Evolutionary conservation across 2,113 vertebrate genomes (phyloP), one percentile per base, ranked within the genome.

Genomic region (Ageneiosus marmoratus): DNA sequence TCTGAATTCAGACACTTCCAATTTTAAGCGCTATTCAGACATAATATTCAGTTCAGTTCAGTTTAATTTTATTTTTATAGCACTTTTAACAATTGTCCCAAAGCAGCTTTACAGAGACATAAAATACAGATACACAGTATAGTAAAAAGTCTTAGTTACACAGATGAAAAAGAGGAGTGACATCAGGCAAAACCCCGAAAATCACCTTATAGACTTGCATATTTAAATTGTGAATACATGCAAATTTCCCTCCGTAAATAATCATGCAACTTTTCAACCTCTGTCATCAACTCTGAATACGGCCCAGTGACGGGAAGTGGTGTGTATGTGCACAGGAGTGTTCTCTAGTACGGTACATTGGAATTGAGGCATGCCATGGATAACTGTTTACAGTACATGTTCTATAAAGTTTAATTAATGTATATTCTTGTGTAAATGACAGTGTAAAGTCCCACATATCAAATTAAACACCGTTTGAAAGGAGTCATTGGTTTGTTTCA

Each of bases 391-490:
- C 15, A 27, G 34, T 81, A 75, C 44, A 56, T 77, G 75, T 85
- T 37, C 73, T 74, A 56, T 65, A 73, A 79, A 56, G 79, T 1
- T 53, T 44, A n/a, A 79, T 70, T 84, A 18, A 72, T 87, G 84
- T 77, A 87, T 83, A 86, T 87, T 72, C 79, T 56, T 69, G 76
- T 85, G 73, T 83, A 86, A 78, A 75, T 65, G 63, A 74, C 76
- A 85, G 86, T 86, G 87, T 85, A 70, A 48, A 63, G 60, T 86
- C 34, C 65, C 77, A 87, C 51, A 37, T 70, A 87, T 80, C 48
- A 67, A 80, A 87, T 87, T 87, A 87, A 87, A 87, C 34, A 44
- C 53, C 8, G 75, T 81, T 81, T 81, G 58, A 79, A 81, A 62
- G 58, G 69, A 63, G 5, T n/a, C 37, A 1, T 24, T 48, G 69